Conservation (phyloP, 1,140 invertebrate species). For the Agrypnia vestita region DNA sequence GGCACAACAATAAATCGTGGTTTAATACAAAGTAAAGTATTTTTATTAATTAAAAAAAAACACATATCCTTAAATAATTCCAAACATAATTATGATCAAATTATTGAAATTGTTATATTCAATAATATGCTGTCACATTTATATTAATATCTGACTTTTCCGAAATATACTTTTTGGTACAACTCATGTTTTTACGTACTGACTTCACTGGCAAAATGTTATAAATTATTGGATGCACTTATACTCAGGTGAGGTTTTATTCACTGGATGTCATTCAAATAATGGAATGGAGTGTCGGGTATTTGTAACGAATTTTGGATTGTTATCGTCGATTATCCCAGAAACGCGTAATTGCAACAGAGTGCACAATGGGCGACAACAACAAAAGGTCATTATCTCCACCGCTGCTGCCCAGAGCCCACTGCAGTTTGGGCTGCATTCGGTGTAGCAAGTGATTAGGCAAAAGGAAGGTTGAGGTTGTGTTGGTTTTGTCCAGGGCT, state of each 20-base stretch:
- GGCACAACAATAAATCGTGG: no score
- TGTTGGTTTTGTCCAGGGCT: background rate
- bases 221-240: no score
- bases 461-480: background rate
- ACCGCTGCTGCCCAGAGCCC: background rate
- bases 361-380: slow-evolving; percentile 9
- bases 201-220: no score
- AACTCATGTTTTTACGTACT: no score
- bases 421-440: slow-evolving; percentile 19
- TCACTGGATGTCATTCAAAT: background rate
- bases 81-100: no score
- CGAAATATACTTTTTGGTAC: no score
- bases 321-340: slow-evolving; percentile 11
- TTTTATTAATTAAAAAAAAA: no score
- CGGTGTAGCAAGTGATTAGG: slow-evolving; percentile 11
- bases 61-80: no score
- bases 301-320: slow-evolving; percentile 26
- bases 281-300: slow-evolving; percentile 2
- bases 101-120: no score
- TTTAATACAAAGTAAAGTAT: no score
- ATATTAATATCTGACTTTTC: no score
- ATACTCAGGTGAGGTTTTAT: background rate
- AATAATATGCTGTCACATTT: no score
- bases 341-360: slow-evolving; percentile 13
- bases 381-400: slow-evolving; percentile 30